A percentile compares a stretch with the other conserved stretches of the same genome.
Evolutionary conservation across 2,888 invertebrate species (phyloP).

Genomic region (Rhamphomyia laevipes): DNA sequence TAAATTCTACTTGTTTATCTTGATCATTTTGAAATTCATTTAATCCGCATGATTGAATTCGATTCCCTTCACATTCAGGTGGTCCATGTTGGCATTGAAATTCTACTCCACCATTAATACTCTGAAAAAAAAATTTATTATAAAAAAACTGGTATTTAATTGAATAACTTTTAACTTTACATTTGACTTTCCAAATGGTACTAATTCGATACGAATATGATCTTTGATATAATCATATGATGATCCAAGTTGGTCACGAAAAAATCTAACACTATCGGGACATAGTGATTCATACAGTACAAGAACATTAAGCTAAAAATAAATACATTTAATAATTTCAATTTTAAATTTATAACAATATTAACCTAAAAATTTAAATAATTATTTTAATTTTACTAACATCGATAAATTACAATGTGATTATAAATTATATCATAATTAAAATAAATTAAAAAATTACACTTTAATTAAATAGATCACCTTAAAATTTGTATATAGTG

Average conservation of each 20-base stretch:
- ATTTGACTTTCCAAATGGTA: conserved; percentile 54
- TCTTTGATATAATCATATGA: conserved; percentile 39
- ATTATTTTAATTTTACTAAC: too few species aligned
- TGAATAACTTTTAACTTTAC: conserved; percentile 35
- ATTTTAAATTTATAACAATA: too few species aligned
- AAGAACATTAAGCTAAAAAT: conserved; percentile 40
- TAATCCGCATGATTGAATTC: conserved; percentile 49
- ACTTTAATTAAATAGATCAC: too few species aligned
- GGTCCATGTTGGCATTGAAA: conserved; percentile 54
- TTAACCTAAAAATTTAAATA: too few species aligned
- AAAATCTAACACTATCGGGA: conserved; percentile 47
- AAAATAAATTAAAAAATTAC: too few species aligned
- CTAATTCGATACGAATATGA: conserved; percentile 41
- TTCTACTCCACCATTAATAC: conserved; percentile 29
- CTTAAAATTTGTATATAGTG: too few species aligned
- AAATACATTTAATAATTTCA: conserved; percentile 1
- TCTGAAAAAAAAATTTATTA: conserved; percentile 19
- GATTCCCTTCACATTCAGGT: conserved; percentile 49
- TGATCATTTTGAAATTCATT: conserved; percentile 25
- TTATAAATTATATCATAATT: too few species aligned
- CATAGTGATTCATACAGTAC: conserved; percentile 50
- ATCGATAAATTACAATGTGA: too few species aligned
- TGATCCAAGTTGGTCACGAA: conserved; percentile 43
- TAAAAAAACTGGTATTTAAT: background rate
- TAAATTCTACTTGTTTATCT: conserved; percentile 33